Percentiles rank a stretch among this genome's conserved stretches.
Evolutionary conservation across 2,888 invertebrate genomes (phyloP).

Genomic region (Blastobasis adustella): DNA sequence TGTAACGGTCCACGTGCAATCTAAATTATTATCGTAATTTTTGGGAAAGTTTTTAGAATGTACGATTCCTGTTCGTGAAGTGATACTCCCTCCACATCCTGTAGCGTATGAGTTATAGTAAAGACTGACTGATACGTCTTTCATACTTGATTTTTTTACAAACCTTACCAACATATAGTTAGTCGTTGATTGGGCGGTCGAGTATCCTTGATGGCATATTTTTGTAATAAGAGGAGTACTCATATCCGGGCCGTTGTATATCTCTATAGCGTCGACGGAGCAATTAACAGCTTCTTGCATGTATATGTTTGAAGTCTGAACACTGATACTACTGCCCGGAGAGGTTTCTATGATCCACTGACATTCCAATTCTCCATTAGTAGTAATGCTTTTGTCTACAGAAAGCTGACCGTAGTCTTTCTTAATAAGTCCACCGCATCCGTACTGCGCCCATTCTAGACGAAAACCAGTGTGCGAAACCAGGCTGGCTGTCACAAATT

Average conservation of each 20-base stretch:
- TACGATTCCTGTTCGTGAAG: slow-evolving; percentile 77
- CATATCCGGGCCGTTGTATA: slow-evolving; percentile 80
- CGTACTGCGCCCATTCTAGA: slow-evolving; percentile 85
- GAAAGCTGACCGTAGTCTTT: slow-evolving; percentile 71
- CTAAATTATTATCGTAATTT: slow-evolving; percentile 81
- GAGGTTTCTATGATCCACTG: slow-evolving; percentile 84
- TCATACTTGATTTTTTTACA: slow-evolving; percentile 66
- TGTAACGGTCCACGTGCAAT: slow-evolving; percentile 86
- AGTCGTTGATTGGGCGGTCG: slow-evolving; percentile 76
- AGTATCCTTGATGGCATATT: slow-evolving; percentile 73
- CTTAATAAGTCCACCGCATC: slow-evolving; percentile 82
- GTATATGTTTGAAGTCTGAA: slow-evolving; percentile 78
- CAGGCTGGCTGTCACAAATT: slow-evolving; percentile 79
- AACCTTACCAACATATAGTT: slow-evolving; percentile 83
- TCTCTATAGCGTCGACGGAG: slow-evolving; percentile 75
- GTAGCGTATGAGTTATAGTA: slow-evolving; percentile 33
- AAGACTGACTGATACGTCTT: slow-evolving; percentile 79
- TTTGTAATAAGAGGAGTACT: slow-evolving; percentile 72
- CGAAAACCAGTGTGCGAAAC: slow-evolving; percentile 80
- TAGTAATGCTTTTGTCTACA: slow-evolving; percentile 78
- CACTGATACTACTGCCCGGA: slow-evolving; percentile 77
- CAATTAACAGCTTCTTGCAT: slow-evolving; percentile 76
- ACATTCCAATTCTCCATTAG: slow-evolving; percentile 77
- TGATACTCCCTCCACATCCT: slow-evolving; percentile 86
- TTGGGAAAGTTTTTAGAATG: slow-evolving; percentile 89